A percentile compares a stretch with the other conserved stretches of the same genome.
These are phyloP conservation scores for Palythoa grandiflora DNA, from an alignment of 92 coral and sea anemone species.

Conservation along the genomic window DNA sequence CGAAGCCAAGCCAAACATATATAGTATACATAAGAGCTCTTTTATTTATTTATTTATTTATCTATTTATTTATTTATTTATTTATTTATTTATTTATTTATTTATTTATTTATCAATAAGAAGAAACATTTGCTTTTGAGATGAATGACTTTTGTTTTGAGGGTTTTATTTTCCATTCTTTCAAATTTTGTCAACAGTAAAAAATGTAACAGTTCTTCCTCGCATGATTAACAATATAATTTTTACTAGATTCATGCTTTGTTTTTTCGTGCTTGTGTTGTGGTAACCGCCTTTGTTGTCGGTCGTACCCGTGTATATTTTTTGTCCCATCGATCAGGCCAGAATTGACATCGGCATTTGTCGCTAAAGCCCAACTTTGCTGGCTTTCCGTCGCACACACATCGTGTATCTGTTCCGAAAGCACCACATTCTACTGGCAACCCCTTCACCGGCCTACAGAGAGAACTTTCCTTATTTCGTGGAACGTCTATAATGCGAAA, in stretches of 20 bases:
- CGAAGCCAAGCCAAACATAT: too few relatives aligned
- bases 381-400: slow-evolving; percentile 98
- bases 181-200: too few relatives aligned
- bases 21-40: too few relatives aligned
- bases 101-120: too few relatives aligned
- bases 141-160: too few relatives aligned
- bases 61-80: too few relatives aligned
- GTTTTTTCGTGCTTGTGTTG: not conserved
- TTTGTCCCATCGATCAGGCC: slow-evolving; percentile 86
- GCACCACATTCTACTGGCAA: slow-evolving; percentile 85
- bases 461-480: slow-evolving; percentile 78
- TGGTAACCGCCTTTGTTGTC: not conserved
- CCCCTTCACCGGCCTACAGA: slow-evolving; percentile 84
- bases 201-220: too few relatives aligned
- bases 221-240: not conserved
- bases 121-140: too few relatives aligned
- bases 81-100: too few relatives aligned
- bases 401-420: slow-evolving; percentile 87
- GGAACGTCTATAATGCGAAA: slow-evolving; percentile 92
- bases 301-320: slow-evolving; percentile 15
- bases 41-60: too few relatives aligned
- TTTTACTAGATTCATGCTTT: not conserved
- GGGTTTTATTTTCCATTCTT: too few relatives aligned
- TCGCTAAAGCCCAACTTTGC: slow-evolving; percentile 76
- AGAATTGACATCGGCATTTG: slow-evolving; percentile 95